Base-by-base conservation (phyloP, 2,888 invertebrate genomes). In the Peribatodes rhomboidaria region DNA sequence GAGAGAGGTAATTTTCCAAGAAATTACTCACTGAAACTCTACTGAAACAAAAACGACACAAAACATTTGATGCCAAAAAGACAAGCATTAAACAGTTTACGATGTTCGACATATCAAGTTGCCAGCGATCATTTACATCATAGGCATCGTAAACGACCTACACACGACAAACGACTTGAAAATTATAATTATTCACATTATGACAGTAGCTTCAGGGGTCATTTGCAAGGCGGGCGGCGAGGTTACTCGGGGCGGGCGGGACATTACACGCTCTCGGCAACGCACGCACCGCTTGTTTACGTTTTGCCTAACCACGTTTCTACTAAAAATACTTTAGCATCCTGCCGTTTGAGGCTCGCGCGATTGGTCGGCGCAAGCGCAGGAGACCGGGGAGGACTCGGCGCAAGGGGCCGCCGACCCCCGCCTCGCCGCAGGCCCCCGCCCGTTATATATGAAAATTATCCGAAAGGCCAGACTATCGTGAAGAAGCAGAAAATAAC, bases 241-340 rank as follows among this genome's bases (percentile, higher is more conserved):
- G 83, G 79, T 78, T 74, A 73, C 72, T 73, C 70, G 69, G 77
- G 79, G 77, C 76, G 77, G 77, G 77, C 74, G 78, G 80, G 77
- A 64, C 64, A 60, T 65, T 65, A 83, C 79, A 82, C 78, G 78
- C 81, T 82, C 81, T 82, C 77, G 74, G 76, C 78, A 82, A 78
- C 76, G 81, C 82, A 83, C 84, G 78, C 82, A 83, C 77, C 79
- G 85, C 86, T 87, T 92, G 92, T 93, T 93, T 92, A 92, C 91
- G 89, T 90, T 92, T 90, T 89, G 87, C 86, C 82, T 88, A 85
- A 89, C 89, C 92, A 92, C 89, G 92, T 87, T 91, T 87, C 83
- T 82, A 84, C 92, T 93, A 92, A 90, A 92, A 92, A 92, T 92
- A 93, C 87, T 86, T 84, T 77, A 88, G 87, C 88, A 89, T 92